phyloP scores from a whole-genome alignment of 1,140 invertebrate genomes.

The Procambarus clarkii region DNA sequence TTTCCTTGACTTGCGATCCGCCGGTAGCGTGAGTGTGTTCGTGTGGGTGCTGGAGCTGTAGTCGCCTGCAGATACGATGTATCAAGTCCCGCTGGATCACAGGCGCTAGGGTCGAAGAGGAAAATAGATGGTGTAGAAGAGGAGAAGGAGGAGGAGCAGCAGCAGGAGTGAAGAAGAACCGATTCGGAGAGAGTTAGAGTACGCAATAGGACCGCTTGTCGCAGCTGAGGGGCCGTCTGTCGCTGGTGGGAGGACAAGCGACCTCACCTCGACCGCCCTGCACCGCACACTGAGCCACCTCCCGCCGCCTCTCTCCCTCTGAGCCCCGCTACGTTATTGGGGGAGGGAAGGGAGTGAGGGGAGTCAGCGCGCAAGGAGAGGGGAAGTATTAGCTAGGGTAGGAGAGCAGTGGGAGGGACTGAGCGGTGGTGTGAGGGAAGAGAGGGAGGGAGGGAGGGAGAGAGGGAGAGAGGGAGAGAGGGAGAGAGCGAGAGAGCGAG shows the following conservation, averaged over 20 bases:
- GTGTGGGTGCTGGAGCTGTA: background rate
- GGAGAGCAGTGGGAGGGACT: constrained; percentile 31
- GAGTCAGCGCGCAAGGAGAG: constrained; percentile 25
- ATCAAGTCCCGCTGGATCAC: background rate
- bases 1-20: background rate
- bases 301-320: constrained; percentile 17
- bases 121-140: background rate
- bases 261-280: constrained; percentile 30
- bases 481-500: background rate
- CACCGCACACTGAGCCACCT: constrained; percentile 30
- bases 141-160: too few relatives aligned
- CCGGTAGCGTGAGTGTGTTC: background rate
- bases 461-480: background rate
- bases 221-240: background rate
- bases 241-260: constrained; percentile 1
- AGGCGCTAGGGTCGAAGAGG: background rate
- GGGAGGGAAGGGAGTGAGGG: constrained; percentile 4
- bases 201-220: background rate
- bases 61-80: background rate
- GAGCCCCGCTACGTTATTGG: background rate
- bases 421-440: background rate
- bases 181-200: background rate
- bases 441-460: background rate
- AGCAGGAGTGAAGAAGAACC: background rate
- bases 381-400: background rate